Base-by-base conservation (phyloP, 2,888 invertebrate species). In the Lasioglossum villosulum region DNA sequence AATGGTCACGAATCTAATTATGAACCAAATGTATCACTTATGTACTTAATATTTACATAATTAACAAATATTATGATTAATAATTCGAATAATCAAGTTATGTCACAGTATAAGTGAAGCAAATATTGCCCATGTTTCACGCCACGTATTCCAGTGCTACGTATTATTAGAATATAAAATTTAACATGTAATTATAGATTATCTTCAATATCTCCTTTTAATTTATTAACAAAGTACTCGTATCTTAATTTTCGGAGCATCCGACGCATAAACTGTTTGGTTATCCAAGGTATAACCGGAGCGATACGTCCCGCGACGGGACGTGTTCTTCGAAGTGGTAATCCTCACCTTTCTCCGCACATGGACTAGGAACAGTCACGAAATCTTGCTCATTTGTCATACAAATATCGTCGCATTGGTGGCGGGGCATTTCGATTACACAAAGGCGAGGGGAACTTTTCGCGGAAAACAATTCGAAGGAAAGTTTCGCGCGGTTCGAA, bases 361-460 rank as follows among this genome's bases (percentile, higher is more conserved):
- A 19, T 34, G 34, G 16, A 52, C 8, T 34, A 8, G 68, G 1
- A 68, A 48, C 37, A 59, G 37, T 23, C 27, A 1, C 19, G n/a
- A n/a, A 48, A 68, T 52, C 30, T 70, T 37, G 52, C 37, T 52
- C 77, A 52, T 70, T 37, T 52, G 48, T 70, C 52, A 48, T 70
- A 34, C 45, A 77, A 77, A 52, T 39, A 39, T 52, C 77, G 68
- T 70, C 48, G 52, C 27, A 16, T 68, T 23, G n/a, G 68, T n/a
- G 19, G 48, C 52, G 27, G 68, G 27, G 52, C 70, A 37, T 77
- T 77, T 77, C 68, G 77, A 77, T 77, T 77, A 52, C 77, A 77
- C 68, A 77, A 77, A 77, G 77, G 70, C 37, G 14, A 19, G 70
- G 19, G 27, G 52, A 77, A 77, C 68, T 70, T 70, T 68, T 70